A percentile compares a stretch with the other conserved stretches of the same genome.
phyloP scores from a whole-genome alignment of 2,888 invertebrate species.

The Congeria kusceri region DNA sequence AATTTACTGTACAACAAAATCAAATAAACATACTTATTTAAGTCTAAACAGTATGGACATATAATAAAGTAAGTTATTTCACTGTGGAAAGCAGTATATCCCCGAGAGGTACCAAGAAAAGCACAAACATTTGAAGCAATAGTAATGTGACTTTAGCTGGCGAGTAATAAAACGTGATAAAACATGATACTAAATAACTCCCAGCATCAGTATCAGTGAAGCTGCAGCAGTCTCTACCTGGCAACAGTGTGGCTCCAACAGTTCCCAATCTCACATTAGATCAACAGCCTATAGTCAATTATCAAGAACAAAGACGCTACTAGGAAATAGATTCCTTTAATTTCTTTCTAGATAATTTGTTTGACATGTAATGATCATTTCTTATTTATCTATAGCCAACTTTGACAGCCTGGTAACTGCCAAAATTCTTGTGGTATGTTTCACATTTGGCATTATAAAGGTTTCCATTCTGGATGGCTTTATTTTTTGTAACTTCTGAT shows the following conservation, averaged over 20 bases:
- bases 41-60: too few relatives aligned
- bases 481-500: constrained; percentile 37
- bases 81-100: too few relatives aligned
- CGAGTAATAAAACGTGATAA: too few relatives aligned
- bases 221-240: too few relatives aligned
- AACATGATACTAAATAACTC: too few relatives aligned
- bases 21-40: too few relatives aligned
- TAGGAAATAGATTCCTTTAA: constrained; percentile 45
- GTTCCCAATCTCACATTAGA: constrained; percentile 3
- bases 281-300: constrained; percentile 27
- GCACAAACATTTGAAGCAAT: too few relatives aligned
- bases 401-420: constrained; percentile 52
- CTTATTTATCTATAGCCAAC: constrained; percentile 58
- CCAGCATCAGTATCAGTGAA: too few relatives aligned
- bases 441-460: constrained; percentile 37
- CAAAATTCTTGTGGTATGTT: constrained; percentile 42
- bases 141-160: too few relatives aligned
- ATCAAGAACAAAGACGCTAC: constrained; percentile 37
- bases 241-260: neutral
- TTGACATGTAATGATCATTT: constrained; percentile 57
- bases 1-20: too few relatives aligned
- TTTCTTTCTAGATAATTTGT: constrained; percentile 59
- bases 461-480: constrained; percentile 37
- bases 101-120: too few relatives aligned
- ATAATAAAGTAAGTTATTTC: too few relatives aligned